Evolutionary conservation across 2,797 vertebrate species (phyloP), one percentile per base, ranked within the genome.

Genomic region (Leontocebus nigricollis): DNA sequence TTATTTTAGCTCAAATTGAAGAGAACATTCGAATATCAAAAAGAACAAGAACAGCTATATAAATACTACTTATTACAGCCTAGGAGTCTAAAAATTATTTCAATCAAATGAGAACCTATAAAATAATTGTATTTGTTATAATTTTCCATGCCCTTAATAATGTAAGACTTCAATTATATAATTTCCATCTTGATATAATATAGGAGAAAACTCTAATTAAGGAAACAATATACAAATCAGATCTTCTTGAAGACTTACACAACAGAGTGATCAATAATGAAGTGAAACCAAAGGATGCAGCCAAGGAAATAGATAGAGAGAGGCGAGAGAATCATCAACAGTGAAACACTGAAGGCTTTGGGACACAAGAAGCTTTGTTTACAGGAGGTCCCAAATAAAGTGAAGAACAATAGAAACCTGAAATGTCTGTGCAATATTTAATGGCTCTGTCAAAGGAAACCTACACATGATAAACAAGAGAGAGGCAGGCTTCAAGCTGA

Each of bases 121-220:
- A 75, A 92, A 95, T 61, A 75, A 72, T 79, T 81, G 27, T 84
- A 89, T 89, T 33, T 75, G 41, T 86, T 83, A 83, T 72, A 36
- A 83, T 88, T 96, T 80, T 41, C 57, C 39, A 91, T 17, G 80
- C 15, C 2, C 90, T 88, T 79, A 82, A 75, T 27, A 73, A 70
- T 10, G 46, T 10, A 72, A n/a, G 30, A 94, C 79, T 90, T 95
- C 39, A 96, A 57, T 26, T 82, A 46, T 14, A 33, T 80, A 75
- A 90, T 94, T 88, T 89, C 22, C 64, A 93, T 33, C 46, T 83
- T 96, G 82, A 93, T 76, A 90, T 70, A 61, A 67, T 59, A 93
- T 48, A 57, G 22, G 33, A 12, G 24, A 61, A 96, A 90, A 70
- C 4, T 92, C 1, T 52, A 70, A 33, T 52, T 84, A 88, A 90